phyloP scores from a whole-genome alignment of 2,797 vertebrate species.

The Mormyrus hasselquistii region DNA sequence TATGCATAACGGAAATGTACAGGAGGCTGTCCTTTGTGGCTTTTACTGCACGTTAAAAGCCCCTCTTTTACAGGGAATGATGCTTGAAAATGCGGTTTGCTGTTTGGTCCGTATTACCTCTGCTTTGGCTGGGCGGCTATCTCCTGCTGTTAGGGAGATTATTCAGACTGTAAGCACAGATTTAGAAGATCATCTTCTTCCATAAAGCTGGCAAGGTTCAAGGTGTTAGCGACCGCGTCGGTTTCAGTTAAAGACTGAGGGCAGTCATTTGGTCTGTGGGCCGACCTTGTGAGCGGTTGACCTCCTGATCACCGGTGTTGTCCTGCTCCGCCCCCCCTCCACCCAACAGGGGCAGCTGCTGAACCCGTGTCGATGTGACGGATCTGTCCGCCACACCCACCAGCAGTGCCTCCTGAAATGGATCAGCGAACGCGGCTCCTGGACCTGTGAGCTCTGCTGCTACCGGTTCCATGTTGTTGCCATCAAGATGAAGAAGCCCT shows the following conservation, averaged over 20 bases:
- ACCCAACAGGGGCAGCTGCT: constrained; percentile 76
- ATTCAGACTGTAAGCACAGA: background rate
- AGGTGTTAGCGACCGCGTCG: background rate
- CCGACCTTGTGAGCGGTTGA: background rate
- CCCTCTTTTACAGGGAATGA: background rate
- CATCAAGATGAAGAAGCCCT: constrained; percentile 89
- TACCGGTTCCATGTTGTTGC: constrained; percentile 89
- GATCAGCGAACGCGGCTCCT: constrained; percentile 91
- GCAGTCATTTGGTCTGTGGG: background rate
- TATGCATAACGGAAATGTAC: background rate
- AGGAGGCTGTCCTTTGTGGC: background rate
- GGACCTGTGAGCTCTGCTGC: constrained; percentile 93
- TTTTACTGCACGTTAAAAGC: background rate
- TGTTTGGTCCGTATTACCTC: background rate
- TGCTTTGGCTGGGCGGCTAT: background rate
- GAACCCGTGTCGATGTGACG: constrained; percentile 88
- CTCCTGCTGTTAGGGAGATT: background rate
- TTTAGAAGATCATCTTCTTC: background rate
- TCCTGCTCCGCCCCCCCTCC: background rate
- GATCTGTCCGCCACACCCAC: constrained; percentile 86
- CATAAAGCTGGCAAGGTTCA: background rate
- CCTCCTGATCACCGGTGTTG: background rate
- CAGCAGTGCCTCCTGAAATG: constrained; percentile 92
- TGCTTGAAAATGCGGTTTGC: background rate
- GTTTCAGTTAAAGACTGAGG: background rate